Evolutionary conservation across 2,113 vertebrate species (phyloP), one percentile per base, ranked within the genome.

Genomic region (Nicator chloris): DNA sequence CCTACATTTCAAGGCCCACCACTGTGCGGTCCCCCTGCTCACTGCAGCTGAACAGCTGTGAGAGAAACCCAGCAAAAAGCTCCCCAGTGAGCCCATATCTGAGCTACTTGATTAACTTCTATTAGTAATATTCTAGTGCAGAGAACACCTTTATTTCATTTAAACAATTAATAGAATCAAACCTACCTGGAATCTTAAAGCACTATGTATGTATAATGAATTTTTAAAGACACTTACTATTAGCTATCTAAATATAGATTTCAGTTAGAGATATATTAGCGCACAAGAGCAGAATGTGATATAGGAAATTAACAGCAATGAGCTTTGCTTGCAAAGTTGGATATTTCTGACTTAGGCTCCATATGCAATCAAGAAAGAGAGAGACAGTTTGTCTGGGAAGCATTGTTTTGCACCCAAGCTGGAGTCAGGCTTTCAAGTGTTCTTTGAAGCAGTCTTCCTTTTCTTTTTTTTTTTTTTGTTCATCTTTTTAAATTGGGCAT

Each of bases 1-100:
- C 61, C 35, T 19, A 7, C 20, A 31, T 18, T 70, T 21, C 0
- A 1, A 42, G 39, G 13, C 7, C 8, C 5, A 31, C 15, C 17
- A 13, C 12, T 27, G 8, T 54, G 26, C 0, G 2, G 11, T 21
- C 19, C 13, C 11, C 30, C 19, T 72, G 45, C 21, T 81, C 39
- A 24, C 15, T 47, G 33, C 54, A 64, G 15, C 19, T 42, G 31
- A 82, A 75, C 31, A 82, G 23, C 33, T 22, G 9, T 44, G 17
- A 40, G 33, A 72, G 27, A 40, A 82, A 19, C 24, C 27, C 30
- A 33, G 33, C 12, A 63, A 75, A 30, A 66, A 76, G 13, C 3
- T 70, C 10, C 11, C 9, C 47, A 68, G 15, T 44, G 31, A 47
- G 11, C 23, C 50, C 13, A 33, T 22, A 24, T 10, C 9, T 22